Percentiles rank a stretch among this genome's conserved stretches.
Evolutionary conservation across 2,888 invertebrate genomes (phyloP).

Genomic region (Chironomus riparius): DNA sequence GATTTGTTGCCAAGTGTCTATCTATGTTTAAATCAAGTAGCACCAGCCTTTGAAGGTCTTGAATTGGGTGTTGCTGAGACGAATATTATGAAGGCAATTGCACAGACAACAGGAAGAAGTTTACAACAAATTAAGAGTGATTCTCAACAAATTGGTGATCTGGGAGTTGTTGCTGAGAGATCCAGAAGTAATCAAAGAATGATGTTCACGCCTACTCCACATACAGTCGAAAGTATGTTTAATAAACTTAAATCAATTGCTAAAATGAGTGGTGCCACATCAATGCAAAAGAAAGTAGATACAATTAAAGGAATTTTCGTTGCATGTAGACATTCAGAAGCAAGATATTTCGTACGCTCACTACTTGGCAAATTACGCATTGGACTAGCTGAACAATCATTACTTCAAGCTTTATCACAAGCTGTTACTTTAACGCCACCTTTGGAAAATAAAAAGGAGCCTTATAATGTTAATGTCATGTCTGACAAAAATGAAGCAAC

Average conservation of each 20-base stretch:
- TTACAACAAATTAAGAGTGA: constrained; percentile 69
- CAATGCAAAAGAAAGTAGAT: constrained; percentile 76
- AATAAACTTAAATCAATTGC: constrained; percentile 79
- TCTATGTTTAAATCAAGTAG: constrained; percentile 89
- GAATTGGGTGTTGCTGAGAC: constrained; percentile 94
- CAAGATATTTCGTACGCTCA: constrained; percentile 81
- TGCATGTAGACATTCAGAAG: constrained; percentile 80
- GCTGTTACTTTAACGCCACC: constrained; percentile 77
- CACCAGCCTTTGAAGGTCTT: constrained; percentile 87
- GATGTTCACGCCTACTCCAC: constrained; percentile 74
- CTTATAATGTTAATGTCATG: constrained; percentile 49
- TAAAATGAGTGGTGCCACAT: constrained; percentile 66
- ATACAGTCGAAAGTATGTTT: constrained; percentile 68
- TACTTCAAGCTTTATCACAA: constrained; percentile 80
- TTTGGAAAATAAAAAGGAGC: constrained; percentile 50
- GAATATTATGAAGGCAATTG: constrained; percentile 88
- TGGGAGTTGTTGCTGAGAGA: constrained; percentile 83
- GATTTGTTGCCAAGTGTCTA: constrained; percentile 87
- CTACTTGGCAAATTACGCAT: constrained; percentile 90
- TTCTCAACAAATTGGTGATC: constrained; percentile 60
- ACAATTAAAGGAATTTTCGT: constrained; percentile 89
- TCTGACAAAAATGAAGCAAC: constrained; percentile 54
- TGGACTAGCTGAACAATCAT: constrained; percentile 93
- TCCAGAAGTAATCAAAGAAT: constrained; percentile 76
- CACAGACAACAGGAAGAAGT: constrained; percentile 77